phyloP scores from a whole-genome alignment of 2,888 invertebrate species.

The Abrostola triplasia region DNA sequence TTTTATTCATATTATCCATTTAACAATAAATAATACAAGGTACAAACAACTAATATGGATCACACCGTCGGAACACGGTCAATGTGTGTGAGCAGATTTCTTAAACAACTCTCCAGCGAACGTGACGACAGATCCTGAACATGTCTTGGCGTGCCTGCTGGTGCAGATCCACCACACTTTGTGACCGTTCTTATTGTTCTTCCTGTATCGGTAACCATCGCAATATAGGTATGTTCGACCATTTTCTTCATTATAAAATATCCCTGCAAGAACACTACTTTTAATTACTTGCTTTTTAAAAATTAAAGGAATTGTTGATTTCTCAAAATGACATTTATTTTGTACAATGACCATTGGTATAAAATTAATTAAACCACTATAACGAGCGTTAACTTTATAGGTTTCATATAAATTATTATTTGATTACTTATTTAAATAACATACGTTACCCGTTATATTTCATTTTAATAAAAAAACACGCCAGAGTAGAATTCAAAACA shows the following conservation, averaged over 20 bases:
- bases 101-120: slow-evolving; percentile 20
- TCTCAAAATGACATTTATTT: not conserved
- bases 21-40: no score
- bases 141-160: slow-evolving; percentile 22
- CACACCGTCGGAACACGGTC: not conserved
- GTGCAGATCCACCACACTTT: slow-evolving; percentile 47
- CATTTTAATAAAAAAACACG: no score
- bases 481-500: no score
- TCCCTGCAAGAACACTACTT: slow-evolving; percentile 20
- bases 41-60: no score
- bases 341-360: not conserved
- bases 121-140: slow-evolving; percentile 19
- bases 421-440: no score
- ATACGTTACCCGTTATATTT: no score
- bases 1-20: no score
- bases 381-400: no score
- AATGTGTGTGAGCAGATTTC: slow-evolving; percentile 29
- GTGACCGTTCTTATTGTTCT: slow-evolving; percentile 22
- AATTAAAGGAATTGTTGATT: not conserved
- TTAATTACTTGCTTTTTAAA: not conserved
- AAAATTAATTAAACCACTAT: not conserved
- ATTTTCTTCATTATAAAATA: slow-evolving; percentile 21
- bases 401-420: no score
- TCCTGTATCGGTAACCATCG: slow-evolving; percentile 39
- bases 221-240: slow-evolving; percentile 37